Evolutionary conservation across 2,113 vertebrate genomes (phyloP).

Genomic region (Sigmodon hispidus): DNA sequence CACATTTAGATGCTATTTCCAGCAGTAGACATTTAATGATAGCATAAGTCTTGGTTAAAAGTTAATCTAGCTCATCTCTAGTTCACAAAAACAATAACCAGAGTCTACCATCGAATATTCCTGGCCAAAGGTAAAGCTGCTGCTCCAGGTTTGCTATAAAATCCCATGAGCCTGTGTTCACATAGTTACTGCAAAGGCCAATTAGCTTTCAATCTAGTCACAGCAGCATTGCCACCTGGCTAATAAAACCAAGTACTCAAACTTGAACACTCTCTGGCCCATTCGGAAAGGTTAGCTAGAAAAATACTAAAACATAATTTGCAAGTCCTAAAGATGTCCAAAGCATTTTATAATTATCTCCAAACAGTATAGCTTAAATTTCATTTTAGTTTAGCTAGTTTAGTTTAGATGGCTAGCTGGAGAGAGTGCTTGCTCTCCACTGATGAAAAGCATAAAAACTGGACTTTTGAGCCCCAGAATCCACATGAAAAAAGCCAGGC

Average conservation of each 20-base stretch:
- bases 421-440: no score
- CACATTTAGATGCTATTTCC: not conserved
- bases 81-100: not conserved
- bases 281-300: not conserved
- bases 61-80: not conserved
- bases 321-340: not conserved
- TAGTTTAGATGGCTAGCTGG: not conserved
- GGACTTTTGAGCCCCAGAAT: not conserved
- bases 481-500: not conserved
- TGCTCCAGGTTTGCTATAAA: not conserved
- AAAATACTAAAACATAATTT: slow-evolving; percentile 24
- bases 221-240: not conserved
- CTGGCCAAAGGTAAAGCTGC: not conserved
- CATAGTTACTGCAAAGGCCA: not conserved
- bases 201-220: not conserved
- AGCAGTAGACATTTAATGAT: not conserved
- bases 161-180: not conserved
- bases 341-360: not conserved
- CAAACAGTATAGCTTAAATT: not conserved
- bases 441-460: not conserved
- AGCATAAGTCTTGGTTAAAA: slow-evolving; percentile 8
- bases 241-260: slow-evolving; percentile 28
- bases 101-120: not conserved
- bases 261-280: not conserved
- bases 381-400: not conserved